Conservation (phyloP, 1,140 invertebrate genomes). For the Babylonia areolata region DNA sequence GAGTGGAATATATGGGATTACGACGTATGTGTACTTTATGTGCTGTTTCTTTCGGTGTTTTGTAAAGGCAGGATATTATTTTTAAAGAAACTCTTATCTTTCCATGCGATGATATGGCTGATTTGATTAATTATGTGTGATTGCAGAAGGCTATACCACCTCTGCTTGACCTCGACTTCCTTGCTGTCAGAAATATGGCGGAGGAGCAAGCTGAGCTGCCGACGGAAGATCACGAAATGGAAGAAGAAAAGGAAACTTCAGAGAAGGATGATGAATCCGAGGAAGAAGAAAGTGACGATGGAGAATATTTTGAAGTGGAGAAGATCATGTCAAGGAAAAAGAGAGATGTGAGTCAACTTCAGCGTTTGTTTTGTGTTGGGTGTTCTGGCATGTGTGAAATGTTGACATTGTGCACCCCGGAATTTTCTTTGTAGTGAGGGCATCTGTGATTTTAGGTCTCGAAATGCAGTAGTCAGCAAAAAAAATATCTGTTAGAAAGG, state of each 20-base stretch:
- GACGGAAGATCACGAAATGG: constrained; percentile 40
- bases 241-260: constrained; percentile 27
- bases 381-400: constrained; percentile 31
- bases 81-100: too few species aligned
- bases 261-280: constrained; percentile 31
- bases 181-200: constrained; percentile 54
- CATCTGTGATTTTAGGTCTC: constrained; percentile 25
- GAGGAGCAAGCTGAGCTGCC: constrained; percentile 51
- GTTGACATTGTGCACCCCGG: constrained; percentile 32
- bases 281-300: constrained; percentile 44
- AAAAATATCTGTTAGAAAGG: not conserved
- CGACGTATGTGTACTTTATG: not conserved
- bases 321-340: constrained; percentile 57
- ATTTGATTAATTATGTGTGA: not conserved
- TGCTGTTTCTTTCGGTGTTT: not conserved
- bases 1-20: constrained; percentile 35
- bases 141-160: constrained; percentile 32
- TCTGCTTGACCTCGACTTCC: constrained; percentile 26
- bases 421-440: constrained; percentile 36
- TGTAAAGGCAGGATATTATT: too few species aligned
- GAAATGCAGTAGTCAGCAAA: constrained; percentile 30
- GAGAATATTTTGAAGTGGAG: constrained; percentile 62
- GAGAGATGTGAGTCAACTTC: constrained; percentile 38
- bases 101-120: too few species aligned
- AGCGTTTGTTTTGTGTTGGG: not conserved